phyloP scores from a whole-genome alignment of 2,113 vertebrate genomes.

The Perccottus glenii region DNA sequence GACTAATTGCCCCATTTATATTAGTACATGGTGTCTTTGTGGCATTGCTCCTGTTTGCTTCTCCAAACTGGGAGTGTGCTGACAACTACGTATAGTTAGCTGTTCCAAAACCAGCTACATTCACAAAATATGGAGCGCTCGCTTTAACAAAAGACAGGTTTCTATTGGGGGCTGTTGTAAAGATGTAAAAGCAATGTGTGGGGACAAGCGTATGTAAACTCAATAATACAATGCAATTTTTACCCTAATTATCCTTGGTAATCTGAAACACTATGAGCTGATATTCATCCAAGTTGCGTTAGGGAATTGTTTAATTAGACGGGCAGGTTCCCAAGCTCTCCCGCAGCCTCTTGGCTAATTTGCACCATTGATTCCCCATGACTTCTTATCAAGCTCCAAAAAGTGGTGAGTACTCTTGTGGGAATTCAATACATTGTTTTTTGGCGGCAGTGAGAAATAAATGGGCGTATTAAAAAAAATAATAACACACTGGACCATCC shows the following conservation, averaged over 20 bases:
- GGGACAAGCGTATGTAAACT: background rate
- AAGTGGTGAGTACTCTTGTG: conserved; percentile 20
- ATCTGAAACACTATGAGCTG: conserved; percentile 32
- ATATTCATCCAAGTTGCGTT: conserved; percentile 30
- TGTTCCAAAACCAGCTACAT: background rate
- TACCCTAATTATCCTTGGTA: conserved; percentile 52
- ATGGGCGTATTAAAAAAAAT: conserved; percentile 29
- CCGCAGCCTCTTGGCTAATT: conserved; percentile 38
- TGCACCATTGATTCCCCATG: conserved; percentile 41
- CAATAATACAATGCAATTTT: conserved; percentile 43
- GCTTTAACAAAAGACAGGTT: background rate
- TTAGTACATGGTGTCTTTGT: no score
- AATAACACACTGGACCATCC: conserved; percentile 23
- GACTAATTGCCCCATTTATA: no score
- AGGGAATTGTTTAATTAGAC: conserved; percentile 64
- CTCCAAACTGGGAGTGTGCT: no score
- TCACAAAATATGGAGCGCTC: background rate
- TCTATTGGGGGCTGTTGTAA: conserved; percentile 6
- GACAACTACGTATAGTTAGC: no score
- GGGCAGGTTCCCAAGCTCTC: conserved; percentile 44
- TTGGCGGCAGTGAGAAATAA: conserved; percentile 7
- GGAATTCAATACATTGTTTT: conserved; percentile 29
- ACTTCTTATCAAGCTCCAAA: conserved; percentile 47
- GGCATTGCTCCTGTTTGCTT: no score
- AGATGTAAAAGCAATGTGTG: conserved; percentile 6